phyloP scores from a whole-genome alignment of 2,888 invertebrate species.

The Protula sp. region DNA sequence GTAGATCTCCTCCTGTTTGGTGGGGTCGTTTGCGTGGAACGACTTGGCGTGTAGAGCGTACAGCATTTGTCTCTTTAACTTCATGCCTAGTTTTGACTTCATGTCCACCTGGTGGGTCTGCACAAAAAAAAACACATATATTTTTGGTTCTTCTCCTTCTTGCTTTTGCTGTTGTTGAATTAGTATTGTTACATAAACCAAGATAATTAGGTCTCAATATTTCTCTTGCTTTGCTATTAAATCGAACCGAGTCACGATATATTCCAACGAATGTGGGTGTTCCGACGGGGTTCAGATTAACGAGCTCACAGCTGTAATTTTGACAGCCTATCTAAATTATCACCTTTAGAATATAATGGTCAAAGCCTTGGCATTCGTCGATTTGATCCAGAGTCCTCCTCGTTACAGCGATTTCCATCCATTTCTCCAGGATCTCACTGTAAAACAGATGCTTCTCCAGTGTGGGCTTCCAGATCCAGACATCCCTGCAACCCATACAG shows the following conservation, averaged over 20 bases:
- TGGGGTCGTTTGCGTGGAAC: slow-evolving; percentile 63
- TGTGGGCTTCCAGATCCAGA: slow-evolving; percentile 82
- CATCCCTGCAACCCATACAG: too few species aligned
- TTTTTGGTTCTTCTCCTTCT: too few species aligned
- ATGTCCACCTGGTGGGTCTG: slow-evolving; percentile 88
- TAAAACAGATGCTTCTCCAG: slow-evolving; percentile 76
- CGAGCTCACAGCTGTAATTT: too few species aligned
- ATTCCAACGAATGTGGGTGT: too few species aligned
- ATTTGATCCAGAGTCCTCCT: slow-evolving; percentile 76
- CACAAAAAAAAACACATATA: slow-evolving; percentile 12
- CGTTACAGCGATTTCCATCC: slow-evolving; percentile 78
- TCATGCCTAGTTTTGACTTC: slow-evolving; percentile 75
- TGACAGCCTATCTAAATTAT: neutral
- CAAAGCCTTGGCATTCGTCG: slow-evolving; percentile 86
- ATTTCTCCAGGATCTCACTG: slow-evolving; percentile 81
- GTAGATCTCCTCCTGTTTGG: slow-evolving; percentile 67
- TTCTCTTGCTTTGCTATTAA: too few species aligned
- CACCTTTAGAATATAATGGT: slow-evolving; percentile 84
- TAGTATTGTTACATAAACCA: too few species aligned
- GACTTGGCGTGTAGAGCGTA: slow-evolving; percentile 60
- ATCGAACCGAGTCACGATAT: too few species aligned
- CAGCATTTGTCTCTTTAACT: slow-evolving; percentile 79
- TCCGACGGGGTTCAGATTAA: too few species aligned
- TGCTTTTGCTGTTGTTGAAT: too few species aligned
- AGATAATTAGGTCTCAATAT: too few species aligned